Conservation (phyloP, 2,888 invertebrate genomes). For the Torymus aiolomorphi region DNA sequence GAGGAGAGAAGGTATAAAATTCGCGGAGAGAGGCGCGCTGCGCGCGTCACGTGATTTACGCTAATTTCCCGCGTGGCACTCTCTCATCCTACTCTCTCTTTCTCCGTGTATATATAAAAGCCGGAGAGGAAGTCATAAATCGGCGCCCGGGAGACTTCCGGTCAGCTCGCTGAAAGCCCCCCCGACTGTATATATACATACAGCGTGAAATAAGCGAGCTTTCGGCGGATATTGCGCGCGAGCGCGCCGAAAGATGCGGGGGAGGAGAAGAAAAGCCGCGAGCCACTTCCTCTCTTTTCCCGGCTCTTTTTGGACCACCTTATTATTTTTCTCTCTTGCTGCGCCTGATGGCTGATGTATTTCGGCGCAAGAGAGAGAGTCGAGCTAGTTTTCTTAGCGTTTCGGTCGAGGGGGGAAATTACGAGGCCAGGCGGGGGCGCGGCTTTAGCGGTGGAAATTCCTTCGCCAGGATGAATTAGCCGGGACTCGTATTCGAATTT, state of each 20-base stretch:
- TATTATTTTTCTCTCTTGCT: constrained; percentile 30
- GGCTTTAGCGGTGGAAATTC: too few species aligned
- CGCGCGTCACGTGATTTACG: constrained; percentile 65
- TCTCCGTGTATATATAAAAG: constrained; percentile 54
- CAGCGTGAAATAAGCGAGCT: too few species aligned
- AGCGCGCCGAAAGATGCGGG: neutral
- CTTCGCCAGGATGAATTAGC: too few species aligned
- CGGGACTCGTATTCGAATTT: too few species aligned
- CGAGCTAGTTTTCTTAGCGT: too few species aligned
- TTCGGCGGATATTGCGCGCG: constrained; percentile 25
- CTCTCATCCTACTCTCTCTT: constrained; percentile 11
- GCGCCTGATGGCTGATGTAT: too few species aligned
- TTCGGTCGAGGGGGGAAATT: too few species aligned
- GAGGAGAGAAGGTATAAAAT: constrained; percentile 12
- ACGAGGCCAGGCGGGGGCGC: too few species aligned
- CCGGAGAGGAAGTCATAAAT: constrained; percentile 68
- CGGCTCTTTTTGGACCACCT: neutral
- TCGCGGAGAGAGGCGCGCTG: neutral
- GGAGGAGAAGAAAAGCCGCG: neutral
- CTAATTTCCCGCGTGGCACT: constrained; percentile 64
- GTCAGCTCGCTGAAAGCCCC: constrained; percentile 59
- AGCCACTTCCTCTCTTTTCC: neutral
- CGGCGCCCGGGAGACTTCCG: constrained; percentile 67
- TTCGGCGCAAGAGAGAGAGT: too few species aligned
- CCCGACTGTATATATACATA: neutral